These are phyloP conservation scores for Drosophila pandora DNA, from an alignment of 1,140 invertebrate genomes.

Conservation along the genomic window DNA sequence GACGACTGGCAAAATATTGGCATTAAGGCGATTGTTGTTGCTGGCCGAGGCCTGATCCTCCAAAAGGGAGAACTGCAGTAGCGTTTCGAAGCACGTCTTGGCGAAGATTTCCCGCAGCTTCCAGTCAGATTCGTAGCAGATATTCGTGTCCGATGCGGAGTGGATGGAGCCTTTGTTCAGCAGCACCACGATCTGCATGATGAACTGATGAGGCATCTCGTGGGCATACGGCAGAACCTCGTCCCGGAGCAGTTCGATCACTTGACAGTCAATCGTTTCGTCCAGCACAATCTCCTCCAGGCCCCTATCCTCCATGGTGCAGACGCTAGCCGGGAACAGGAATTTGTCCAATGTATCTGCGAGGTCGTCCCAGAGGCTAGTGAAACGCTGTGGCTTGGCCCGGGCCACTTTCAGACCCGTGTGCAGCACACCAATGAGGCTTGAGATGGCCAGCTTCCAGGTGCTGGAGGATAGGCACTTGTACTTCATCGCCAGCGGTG, in stretches of 20 bases:
- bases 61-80: conserved; percentile 95
- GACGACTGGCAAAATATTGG: conserved; percentile 52
- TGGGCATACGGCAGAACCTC: conserved; percentile 93
- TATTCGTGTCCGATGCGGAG: conserved; percentile 89
- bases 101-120: conserved; percentile 97
- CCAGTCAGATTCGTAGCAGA: conserved; percentile 92
- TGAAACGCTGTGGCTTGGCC: conserved; percentile 89
- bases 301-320: conserved; percentile 87
- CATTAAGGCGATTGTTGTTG: conserved; percentile 81
- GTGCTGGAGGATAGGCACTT: conserved; percentile 91
- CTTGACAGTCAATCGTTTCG: conserved; percentile 93
- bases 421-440: conserved; percentile 91
- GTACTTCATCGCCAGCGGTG: conserved; percentile 93
- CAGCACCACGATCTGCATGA: conserved; percentile 93
- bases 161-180: conserved; percentile 97
- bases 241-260: conserved; percentile 93
- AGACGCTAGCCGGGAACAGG: conserved; percentile 89
- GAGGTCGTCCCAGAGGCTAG: conserved; percentile 92
- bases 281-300: conserved; percentile 93
- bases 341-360: conserved; percentile 95
- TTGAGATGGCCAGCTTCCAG: conserved; percentile 93
- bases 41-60: conserved; percentile 85
- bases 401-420: conserved; percentile 94
- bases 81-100: conserved; percentile 97
- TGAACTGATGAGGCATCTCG: conserved; percentile 93